Base-by-base conservation (phyloP, 2,113 vertebrate species). In the Poicephalus meyeri region DNA sequence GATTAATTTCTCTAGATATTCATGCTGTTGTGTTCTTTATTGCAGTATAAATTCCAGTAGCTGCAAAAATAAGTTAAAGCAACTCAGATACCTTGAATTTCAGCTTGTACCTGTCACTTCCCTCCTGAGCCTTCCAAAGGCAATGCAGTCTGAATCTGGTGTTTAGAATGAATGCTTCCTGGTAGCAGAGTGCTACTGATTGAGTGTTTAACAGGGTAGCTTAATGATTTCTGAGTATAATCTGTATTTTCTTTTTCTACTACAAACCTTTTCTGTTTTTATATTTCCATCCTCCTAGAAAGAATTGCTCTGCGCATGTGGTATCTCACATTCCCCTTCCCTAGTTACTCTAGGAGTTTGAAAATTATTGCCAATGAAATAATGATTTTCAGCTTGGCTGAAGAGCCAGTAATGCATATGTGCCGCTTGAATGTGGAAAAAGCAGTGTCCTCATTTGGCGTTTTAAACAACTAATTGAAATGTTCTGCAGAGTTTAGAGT, bases 401-500 rank as follows among this genome's bases (percentile, higher is more conserved):
- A 44, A 89, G 58, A 88, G 42, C 3, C 26, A 26, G 26, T 63
- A 91, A 93, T 66, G 65, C 37, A 35, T 17, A 7, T 85, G 19
- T 56, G 13, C 25, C 93, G 31, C 37, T 80, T 60, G 28, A 91
- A 23, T 65, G 74, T 73, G 41, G 28, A 50, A 95, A 61, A 88
- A 31, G 86, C 58, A 18, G 23, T 44, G 83, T 90, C 66, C 25
- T 95, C 3, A 4, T 39, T 63, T 28, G 72, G 21, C 60, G 72
- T 94, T 92, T 91, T 96, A 84, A 78, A 35, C 50, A 69, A 74
- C 52, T 80, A 24, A 71, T 71, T 86, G 90, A 69, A 95, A 88
- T 88, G 77, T 19, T 95, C 89, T 84, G 24, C 24, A 26, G 88
- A 74, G 29, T 95, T 96, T 80, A 79, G 52, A 64, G 33, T 77